These are phyloP conservation scores for Caenorhabditis tropicalis DNA, from an alignment of 1,140 invertebrate species.

Conservation along the genomic window DNA sequence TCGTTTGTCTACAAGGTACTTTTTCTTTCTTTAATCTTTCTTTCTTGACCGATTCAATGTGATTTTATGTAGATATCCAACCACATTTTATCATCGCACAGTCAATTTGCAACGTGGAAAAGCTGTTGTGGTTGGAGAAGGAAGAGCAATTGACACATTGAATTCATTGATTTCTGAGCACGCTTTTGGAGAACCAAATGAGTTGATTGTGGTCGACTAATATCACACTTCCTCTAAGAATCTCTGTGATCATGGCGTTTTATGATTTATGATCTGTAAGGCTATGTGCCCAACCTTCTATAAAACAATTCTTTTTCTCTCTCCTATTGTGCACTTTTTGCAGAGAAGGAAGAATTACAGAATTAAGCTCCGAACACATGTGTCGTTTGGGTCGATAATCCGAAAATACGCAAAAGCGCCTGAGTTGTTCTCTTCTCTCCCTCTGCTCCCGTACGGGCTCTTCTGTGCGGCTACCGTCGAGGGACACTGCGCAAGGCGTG, in stretches of 20 bases:
- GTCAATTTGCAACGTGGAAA: conserved; percentile 8
- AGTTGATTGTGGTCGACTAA: neutral
- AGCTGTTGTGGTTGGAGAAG: conserved; percentile 2
- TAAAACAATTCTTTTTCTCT: neutral
- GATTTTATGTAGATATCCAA: neutral
- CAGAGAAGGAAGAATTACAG: conserved; percentile 34
- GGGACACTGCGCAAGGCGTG: conserved; percentile 23
- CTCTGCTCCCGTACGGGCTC: neutral
- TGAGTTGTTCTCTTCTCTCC: conserved; percentile 18
- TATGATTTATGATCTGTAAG: neutral
- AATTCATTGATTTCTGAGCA: conserved; percentile 2
- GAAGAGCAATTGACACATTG: conserved; percentile 23
- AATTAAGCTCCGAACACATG: conserved; percentile 44
- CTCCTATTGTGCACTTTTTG: conserved; percentile 14
- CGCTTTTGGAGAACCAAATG: neutral
- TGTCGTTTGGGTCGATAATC: conserved; percentile 39
- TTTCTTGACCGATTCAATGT: neutral
- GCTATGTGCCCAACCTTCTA: neutral
- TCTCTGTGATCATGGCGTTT: neutral
- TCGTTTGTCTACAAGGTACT: neutral
- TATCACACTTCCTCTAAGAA: neutral
- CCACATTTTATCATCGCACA: conserved; percentile 7
- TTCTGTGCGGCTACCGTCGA: conserved; percentile 19
- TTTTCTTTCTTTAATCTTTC: neutral
- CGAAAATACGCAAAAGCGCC: conserved; percentile 31